Evolutionary conservation across 2,888 invertebrate genomes (phyloP), one percentile per base, ranked within the genome.

Genomic region (Caenorhabditis drosophilae): DNA sequence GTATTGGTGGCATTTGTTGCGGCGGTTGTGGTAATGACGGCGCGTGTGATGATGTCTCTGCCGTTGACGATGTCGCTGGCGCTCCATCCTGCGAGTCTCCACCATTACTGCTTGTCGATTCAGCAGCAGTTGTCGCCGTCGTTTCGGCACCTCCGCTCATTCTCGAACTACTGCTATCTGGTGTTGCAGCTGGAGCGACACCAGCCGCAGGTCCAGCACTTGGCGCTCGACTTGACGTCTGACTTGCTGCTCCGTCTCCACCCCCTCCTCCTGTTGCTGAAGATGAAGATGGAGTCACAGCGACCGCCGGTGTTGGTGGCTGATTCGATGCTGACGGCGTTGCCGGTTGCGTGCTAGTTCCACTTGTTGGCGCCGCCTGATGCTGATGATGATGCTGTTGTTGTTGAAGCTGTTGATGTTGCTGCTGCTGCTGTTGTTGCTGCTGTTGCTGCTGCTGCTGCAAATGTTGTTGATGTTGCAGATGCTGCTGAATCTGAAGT

Each of bases 241-340:
- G 70, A 41, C 61, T 62, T 22, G 52, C 23, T 0, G n/a, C n/a
- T 23, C 45, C 23, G 50, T 27, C 15, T 55, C 45, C 3, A 25
- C n/a, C 36, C 61, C 12, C 11, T 23, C 23, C n/a, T 25, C 15
- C 7, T 1, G 60, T 35, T n/a, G 49, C 60, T 20, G 46, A 20
- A n/a, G n/a, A n/a, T n/a, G n/a, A n/a, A n/a, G n/a, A n/a, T n/a
- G n/a, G n/a, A n/a, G n/a, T n/a, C n/a, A n/a, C n/a, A 11, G 34
- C 35, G 1, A 52, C 45, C 18, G 70, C 62, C 1, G 72, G 72
- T 11, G 72, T 73, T 16, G 60, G 63, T 4, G 72, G 72, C 47
- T 73, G 67, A 38, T 70, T 67, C 1, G 73, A 72, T 12, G 71
- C 67, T 4, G 67, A 64, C n/a, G 72, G 72, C 3, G 72, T 72